Evolutionary conservation across 1,140 invertebrate species (phyloP), one percentile per base, ranked within the genome.

Genomic region (Polypedilum pembai): DNA sequence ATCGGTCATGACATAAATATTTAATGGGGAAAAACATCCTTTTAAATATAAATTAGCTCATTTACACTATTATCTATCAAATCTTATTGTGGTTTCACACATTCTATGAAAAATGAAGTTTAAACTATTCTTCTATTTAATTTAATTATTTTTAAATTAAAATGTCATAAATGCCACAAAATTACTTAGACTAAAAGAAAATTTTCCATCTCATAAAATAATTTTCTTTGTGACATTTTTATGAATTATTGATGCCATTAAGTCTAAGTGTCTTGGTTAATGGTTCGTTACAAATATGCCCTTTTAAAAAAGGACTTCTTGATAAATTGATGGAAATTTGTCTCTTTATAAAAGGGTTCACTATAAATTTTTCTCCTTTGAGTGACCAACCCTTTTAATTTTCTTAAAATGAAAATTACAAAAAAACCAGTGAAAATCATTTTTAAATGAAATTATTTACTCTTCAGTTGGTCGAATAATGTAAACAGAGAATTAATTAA

Each of bases 401-500:
- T 56, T 15, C 10, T n/a, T n/a, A 1, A 45, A 45, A 45, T 3
- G 1, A 45, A 45, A 10, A 10, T 56, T 12, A 45, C 41, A 45
- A 41, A 45, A 12, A 45, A 56, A 56, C 24, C 24, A 33, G n/a
- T 15, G n/a, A 56, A 56, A 56, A 56, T n/a, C 12, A 4, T 15
- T 56, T 56, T 56, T n/a, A 56, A 56, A 56, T 56, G 45, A 56
- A 56, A 56, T 56, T 56, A 56, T 56, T 56, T 56, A 56, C 45
- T 56, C 10, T 56, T 56, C 45, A 56, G 45, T 56, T 56, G 45
- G 45, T 56, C 45, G 7, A 56, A 56, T 15, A 56, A 56, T 56
- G 45, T 56, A 56, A 56, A 56, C 45, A 56, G 45, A 56, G 45
- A 56, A 56, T 56, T 56, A 56, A 56, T 56, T 56, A 56, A 56